Percentiles rank a stretch among this genome's conserved stretches.
Evolutionary conservation across 2,888 invertebrate genomes (phyloP).

Genomic region (Gryllus longicercus): DNA sequence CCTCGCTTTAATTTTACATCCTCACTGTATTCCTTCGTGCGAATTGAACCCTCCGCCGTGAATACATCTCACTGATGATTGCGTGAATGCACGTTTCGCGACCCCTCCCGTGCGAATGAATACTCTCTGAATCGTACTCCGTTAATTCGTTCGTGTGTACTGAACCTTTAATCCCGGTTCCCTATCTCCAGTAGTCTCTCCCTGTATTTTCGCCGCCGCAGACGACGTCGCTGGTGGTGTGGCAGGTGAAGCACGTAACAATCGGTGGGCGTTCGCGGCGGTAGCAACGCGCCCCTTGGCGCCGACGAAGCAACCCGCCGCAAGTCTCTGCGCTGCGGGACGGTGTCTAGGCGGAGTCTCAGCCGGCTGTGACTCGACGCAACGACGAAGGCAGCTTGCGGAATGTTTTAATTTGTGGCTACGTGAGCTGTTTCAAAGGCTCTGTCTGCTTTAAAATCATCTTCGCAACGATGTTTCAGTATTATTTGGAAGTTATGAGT

Average conservation of each 20-base stretch:
- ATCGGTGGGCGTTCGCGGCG: not conserved
- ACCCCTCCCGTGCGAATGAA: not conserved
- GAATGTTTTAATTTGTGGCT: not conserved
- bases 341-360: not conserved
- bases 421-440: too few species aligned
- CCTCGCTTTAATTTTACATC: too few species aligned
- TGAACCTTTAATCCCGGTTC: not conserved
- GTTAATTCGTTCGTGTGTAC: constrained; percentile 6
- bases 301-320: not conserved
- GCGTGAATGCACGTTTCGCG: not conserved
- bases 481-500: too few species aligned
- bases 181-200: not conserved
- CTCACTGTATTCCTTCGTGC: too few species aligned
- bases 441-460: too few species aligned
- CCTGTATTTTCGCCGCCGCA: not conserved
- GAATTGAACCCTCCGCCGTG: too few species aligned
- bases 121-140: not conserved
- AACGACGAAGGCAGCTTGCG: too few species aligned
- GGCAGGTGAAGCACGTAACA: not conserved
- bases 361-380: not conserved
- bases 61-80: not conserved
- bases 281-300: not conserved
- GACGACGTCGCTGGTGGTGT: not conserved
- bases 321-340: not conserved
- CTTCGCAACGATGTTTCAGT: too few species aligned